These are phyloP conservation scores for Mactra quadrangularis DNA, from an alignment of 1,140 invertebrate genomes.

Conservation along the genomic window DNA sequence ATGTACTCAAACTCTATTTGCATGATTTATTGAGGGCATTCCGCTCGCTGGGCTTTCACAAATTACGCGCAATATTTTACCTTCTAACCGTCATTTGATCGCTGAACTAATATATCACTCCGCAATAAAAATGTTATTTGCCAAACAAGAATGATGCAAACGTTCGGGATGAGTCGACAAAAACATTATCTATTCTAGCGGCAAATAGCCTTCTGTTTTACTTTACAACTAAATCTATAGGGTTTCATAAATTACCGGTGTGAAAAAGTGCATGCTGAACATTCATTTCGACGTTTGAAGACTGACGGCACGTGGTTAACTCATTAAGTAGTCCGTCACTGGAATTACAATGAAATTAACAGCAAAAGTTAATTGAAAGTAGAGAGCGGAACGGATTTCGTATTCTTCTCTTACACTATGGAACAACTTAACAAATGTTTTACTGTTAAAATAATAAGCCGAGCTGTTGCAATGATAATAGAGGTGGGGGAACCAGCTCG, in stretches of 20 bases:
- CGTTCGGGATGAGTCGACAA: conserved; percentile 14
- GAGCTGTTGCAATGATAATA: conserved; percentile 24
- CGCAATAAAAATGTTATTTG: conserved; percentile 55
- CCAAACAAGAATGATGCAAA: conserved; percentile 56
- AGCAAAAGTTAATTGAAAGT: conserved; percentile 57
- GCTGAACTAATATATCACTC: conserved; percentile 35
- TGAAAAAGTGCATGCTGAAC: conserved; percentile 39
- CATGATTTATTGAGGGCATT: conserved; percentile 42
- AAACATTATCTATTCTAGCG: conserved; percentile 23
- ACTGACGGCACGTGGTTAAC: conserved; percentile 19
- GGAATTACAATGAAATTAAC: conserved; percentile 57
- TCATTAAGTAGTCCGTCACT: conserved; percentile 45
- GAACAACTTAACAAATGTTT: conserved; percentile 43
- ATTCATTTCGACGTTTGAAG: conserved; percentile 38
- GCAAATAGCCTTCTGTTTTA: conserved; percentile 45
- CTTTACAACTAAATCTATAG: conserved; percentile 48
- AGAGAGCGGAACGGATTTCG: conserved; percentile 48
- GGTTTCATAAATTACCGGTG: conserved; percentile 23
- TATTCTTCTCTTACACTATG: not conserved
- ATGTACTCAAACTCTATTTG: not conserved
- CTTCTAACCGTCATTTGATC: conserved; percentile 23
- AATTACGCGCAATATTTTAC: conserved; percentile 33
- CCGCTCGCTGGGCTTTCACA: conserved; percentile 2
- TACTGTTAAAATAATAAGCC: conserved; percentile 50
- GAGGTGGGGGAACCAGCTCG: not conserved